A percentile compares a stretch with the other conserved stretches of the same genome.
phyloP scores from a whole-genome alignment of 2,888 invertebrate genomes.

The Micropterix aruncella region DNA sequence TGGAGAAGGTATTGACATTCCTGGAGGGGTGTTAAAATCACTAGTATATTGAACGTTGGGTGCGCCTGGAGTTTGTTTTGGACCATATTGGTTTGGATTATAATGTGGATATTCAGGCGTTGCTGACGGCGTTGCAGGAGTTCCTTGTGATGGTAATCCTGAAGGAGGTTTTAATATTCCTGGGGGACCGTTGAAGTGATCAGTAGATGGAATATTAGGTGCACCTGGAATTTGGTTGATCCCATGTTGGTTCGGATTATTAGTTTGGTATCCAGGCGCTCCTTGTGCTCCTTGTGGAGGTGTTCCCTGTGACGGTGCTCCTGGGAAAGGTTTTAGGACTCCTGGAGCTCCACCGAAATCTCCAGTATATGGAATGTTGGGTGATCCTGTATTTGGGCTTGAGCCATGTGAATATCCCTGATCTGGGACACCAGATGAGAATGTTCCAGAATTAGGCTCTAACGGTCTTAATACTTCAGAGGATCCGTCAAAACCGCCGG shows the following conservation, averaged over 20 bases:
- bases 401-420: background rate
- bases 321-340: background rate
- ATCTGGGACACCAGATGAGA: background rate
- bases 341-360: background rate
- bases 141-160: no score
- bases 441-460: slow-evolving; percentile 11
- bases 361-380: background rate
- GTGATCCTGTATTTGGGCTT: background rate
- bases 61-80: no score
- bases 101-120: no score
- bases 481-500: slow-evolving; percentile 21
- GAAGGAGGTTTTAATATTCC: background rate
- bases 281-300: background rate
- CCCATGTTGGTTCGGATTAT: background rate
- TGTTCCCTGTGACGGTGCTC: background rate
- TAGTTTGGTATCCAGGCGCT: background rate
- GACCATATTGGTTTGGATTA: no score
- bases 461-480: slow-evolving; percentile 22
- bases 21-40: no score
- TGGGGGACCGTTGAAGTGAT: background rate
- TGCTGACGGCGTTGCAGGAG: no score
- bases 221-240: background rate
- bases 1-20: no score
- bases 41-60: no score
- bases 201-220: background rate